Base-by-base conservation (phyloP, 2,888 invertebrate genomes). In the Eupithecia subumbrata region DNA sequence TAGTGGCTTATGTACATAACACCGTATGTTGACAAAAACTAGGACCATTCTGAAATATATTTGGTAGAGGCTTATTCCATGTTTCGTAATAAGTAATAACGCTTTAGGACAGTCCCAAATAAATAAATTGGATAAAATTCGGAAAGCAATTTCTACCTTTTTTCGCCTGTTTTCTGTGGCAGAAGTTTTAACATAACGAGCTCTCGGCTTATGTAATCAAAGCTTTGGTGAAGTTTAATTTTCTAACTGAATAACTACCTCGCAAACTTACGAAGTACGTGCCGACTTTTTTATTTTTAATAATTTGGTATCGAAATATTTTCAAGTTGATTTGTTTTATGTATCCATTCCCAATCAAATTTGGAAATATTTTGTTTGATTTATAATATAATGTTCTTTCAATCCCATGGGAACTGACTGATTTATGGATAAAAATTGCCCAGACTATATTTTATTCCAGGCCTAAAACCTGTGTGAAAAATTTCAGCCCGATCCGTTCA, bases 201-300 rank as follows among this genome's bases (percentile, higher is more conserved):
- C 73, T 73, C 30, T 69, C 56, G 40, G 68, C 34, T 60, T 73
- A 63, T 30, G 73, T 63, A 73, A 73, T 73, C 73, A 69, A 68
- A 60, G 69, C 48, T 43, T 45, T 48, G 56, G n/a, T 63, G 30
- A 73, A 73, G 34, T 63, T 73, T 22, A 40, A 73, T 69, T 45
- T 30, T 48, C 30, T 69, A 63, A 63, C 34, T 69, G 52, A 66
- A 68, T 72, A 73, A 67, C 12, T 67, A 69, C 34, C 67, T 68
- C 40, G 30, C n/a, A 16, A 73, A 68, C 25, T 48, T 73, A 48
- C 14, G 18, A 73, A 73, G 66, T 67, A 67, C 66, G 66, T 40
- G 22, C 66, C 40, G n/a, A 67, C 34, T 66, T 67, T 34, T 22
- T 67, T 67, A 37, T 40, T 22, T 37, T 64, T 37, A 3, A 4